Evolutionary conservation across 2,113 vertebrate genomes (phyloP).

Genomic region (Motacilla tschutschensis): DNA sequence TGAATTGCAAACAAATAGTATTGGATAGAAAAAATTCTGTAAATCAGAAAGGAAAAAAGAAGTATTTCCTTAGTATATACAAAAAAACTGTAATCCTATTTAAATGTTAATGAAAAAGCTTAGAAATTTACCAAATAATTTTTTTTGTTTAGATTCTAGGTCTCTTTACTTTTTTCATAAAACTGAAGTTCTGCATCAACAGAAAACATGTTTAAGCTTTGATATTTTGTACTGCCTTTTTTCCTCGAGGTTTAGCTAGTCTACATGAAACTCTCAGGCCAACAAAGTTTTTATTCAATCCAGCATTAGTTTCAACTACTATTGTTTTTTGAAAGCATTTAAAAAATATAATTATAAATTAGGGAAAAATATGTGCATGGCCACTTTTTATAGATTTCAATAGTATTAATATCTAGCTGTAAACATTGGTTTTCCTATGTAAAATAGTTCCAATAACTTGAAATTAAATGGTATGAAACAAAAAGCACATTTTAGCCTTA

Average conservation of each 20-base stretch:
- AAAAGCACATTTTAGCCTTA: not conserved
- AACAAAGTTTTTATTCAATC: not conserved
- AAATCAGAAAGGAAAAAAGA: not conserved
- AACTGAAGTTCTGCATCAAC: not conserved
- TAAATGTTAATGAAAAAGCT: not conserved
- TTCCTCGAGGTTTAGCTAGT: not conserved
- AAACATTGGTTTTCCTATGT: not conserved
- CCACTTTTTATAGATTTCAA: not conserved
- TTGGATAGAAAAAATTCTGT: not conserved
- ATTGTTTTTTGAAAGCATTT: not conserved
- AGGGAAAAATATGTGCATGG: not conserved
- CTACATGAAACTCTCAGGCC: not conserved
- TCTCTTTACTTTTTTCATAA: not conserved
- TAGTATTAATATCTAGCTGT: not conserved
- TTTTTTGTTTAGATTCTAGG: not conserved
- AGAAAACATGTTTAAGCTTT: not conserved
- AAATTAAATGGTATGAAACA: not conserved
- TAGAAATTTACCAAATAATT: not conserved
- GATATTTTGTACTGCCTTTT: not conserved
- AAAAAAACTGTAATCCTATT: not conserved
- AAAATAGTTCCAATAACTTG: not conserved
- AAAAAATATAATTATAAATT: not conserved
- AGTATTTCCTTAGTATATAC: not conserved
- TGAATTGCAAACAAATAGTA: not conserved
- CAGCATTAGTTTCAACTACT: not conserved